These are phyloP conservation scores for Jordanella pulchra DNA, from an alignment of 2,797 vertebrate genomes.

Conservation along the genomic window DNA sequence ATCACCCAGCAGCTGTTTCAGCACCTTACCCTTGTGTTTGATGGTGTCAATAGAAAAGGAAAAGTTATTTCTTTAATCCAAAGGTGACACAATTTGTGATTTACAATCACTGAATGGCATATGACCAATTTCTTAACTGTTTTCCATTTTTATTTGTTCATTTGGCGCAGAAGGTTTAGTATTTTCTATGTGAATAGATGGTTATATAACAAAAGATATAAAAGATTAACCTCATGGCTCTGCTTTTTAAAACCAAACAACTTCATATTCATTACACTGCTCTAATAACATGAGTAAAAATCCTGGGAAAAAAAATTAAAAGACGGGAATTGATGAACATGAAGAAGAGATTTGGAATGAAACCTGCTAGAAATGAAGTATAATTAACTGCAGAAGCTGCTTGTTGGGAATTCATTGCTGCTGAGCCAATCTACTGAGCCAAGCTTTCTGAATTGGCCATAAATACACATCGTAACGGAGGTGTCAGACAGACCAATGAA, in stretches of 20 bases:
- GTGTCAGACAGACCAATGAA: slow-evolving; percentile 22
- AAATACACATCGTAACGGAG: slow-evolving; percentile 19
- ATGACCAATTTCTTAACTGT: neutral
- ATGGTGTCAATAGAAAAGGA: neutral
- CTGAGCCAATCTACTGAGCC: slow-evolving; percentile 30
- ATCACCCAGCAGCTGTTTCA: neutral
- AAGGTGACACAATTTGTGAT: neutral
- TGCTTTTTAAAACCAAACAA: neutral
- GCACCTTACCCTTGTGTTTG: neutral
- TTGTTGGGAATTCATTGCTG: neutral
- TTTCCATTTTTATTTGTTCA: neutral
- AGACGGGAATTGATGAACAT: neutral
- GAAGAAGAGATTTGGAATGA: neutral
- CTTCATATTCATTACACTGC: neutral
- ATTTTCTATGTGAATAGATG: neutral
- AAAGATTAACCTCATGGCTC: neutral
- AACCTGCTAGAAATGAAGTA: neutral
- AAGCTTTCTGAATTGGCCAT: slow-evolving; percentile 15
- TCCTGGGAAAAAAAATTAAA: neutral
- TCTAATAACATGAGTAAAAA: neutral
- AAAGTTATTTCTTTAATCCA: neutral
- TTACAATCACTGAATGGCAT: neutral
- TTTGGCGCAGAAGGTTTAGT: neutral
- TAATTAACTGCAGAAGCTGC: neutral
- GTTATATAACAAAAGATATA: neutral